Evolutionary conservation across 2,888 invertebrate genomes (phyloP).

Genomic region (Brenthis ino): DNA sequence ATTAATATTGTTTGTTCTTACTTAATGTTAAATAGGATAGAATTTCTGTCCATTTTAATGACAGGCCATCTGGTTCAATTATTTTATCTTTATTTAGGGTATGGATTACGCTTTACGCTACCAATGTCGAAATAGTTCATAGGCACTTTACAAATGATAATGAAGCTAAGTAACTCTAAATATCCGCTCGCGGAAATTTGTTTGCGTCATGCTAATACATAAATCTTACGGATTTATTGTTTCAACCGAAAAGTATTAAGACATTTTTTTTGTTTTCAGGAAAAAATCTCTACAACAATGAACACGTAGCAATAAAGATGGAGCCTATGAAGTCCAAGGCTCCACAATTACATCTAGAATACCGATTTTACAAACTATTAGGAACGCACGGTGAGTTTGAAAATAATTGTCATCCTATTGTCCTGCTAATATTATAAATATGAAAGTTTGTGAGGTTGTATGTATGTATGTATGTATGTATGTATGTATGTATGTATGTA

Average conservation of each 20-base stretch:
- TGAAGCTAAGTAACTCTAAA: constrained; percentile 33
- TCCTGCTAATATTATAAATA: too few relatives aligned
- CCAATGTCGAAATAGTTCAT: constrained; percentile 33
- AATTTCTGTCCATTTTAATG: constrained; percentile 35
- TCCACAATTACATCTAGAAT: constrained; percentile 99
- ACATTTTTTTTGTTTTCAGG: constrained; percentile 84
- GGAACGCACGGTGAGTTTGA: constrained; percentile 94
- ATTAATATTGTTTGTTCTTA: constrained; percentile 8
- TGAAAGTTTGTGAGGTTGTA: too few relatives aligned
- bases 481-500: too few relatives aligned
- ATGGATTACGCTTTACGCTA: constrained; percentile 35
- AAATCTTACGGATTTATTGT: constrained; percentile 20
- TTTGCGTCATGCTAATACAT: constrained; percentile 30
- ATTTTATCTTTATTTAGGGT: constrained; percentile 32
- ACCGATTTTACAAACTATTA: constrained; percentile 99
- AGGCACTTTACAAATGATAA: constrained; percentile 36
- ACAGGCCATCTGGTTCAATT: constrained; percentile 35
- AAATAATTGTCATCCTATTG: neutral
- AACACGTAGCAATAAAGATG: constrained; percentile 99
- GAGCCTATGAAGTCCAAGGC: constrained; percentile 99
- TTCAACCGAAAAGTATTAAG: constrained; percentile 14
- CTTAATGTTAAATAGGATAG: constrained; percentile 18
- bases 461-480: too few relatives aligned
- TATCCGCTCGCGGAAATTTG: constrained; percentile 24
- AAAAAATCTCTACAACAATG: constrained; percentile 99